A percentile compares a stretch with the other conserved stretches of the same genome.
These are phyloP conservation scores for Geodia barretti DNA, from an alignment of 37 sponge, comb jelly and placozoan genomes.

Conservation along the genomic window DNA sequence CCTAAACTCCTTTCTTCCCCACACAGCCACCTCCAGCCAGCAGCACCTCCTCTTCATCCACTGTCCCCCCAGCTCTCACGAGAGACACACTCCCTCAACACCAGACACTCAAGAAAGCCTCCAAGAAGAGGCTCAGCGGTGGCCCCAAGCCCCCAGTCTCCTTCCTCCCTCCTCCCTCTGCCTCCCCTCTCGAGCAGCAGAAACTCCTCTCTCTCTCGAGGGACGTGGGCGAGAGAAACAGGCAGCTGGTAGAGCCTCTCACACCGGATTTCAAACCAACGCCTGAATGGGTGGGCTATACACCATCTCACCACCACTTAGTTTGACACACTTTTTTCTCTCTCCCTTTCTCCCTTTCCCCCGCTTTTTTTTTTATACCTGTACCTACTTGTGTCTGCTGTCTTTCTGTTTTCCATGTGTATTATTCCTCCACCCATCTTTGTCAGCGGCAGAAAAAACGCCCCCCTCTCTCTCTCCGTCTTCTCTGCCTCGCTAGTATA, in stretches of 20 bases:
- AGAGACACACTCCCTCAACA: too few relatives aligned
- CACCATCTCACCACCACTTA: too few relatives aligned
- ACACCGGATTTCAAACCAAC: constrained; percentile 80
- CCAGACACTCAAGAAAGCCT: too few relatives aligned
- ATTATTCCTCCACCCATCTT: neutral
- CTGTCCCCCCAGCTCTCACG: neutral
- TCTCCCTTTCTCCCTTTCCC: neutral
- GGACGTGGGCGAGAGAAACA: constrained; percentile 51
- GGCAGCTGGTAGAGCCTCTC: constrained; percentile 60
- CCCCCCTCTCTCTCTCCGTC: neutral
- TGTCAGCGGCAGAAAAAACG: neutral
- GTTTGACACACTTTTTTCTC: neutral
- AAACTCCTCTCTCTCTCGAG: constrained; percentile 53
- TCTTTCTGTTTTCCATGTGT: neutral
- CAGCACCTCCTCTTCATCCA: neutral
- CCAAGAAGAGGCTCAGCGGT: neutral
- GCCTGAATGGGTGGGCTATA: constrained; percentile 79
- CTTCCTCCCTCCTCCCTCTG: neutral
- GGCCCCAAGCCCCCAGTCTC: constrained; percentile 22
- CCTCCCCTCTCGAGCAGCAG: neutral
- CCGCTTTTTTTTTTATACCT: neutral
- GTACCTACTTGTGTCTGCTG: neutral
- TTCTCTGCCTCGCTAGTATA: neutral
- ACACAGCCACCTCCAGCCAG: neutral
- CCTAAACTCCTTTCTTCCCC: too few relatives aligned